Base-by-base conservation (phyloP, 2,113 vertebrate genomes). In the Ameiurus melas region DNA sequence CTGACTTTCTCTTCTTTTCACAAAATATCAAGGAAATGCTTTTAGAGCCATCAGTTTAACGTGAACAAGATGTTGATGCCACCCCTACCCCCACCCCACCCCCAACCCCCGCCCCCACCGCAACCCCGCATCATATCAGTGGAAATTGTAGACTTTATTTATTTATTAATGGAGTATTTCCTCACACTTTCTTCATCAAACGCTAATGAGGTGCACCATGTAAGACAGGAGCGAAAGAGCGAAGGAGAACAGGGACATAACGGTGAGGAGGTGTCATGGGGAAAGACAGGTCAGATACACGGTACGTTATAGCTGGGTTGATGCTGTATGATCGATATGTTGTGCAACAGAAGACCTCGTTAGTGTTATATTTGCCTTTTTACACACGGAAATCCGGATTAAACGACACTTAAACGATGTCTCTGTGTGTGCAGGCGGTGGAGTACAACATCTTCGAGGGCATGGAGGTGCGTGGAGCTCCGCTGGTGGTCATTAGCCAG, bases 381-480 rank as follows among this genome's bases (percentile, higher is more conserved):
- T 14, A 13, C 3, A 55, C 13, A 14, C 13, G 13, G 51, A 53
- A 53, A 53, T 14, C 12, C 14, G 13, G 53, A 55, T 14, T 55
- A 14, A 55, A 55, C 3, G 53, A n/a, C 12, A 14, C 53, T 47
- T 6, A 47, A 47, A 47, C 43, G 5, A 47, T 62, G 39, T 84
- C 27, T 68, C 2, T 19, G 39, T 25, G 27, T 36, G 30, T 79
- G 0, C 87, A 99, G 98, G 93, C 95, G 27, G 97, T 98, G 81
- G 98, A 99, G 94, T 99, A 99, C 93, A 99, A 99, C 86, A 98
- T 99, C 94, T 99, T 99, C 0, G 98, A 99, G 89, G 98, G 98
- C 79, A 96, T 95, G 92, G 98, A 99, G 91, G 97, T 98, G 85
- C 98, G 98, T 0, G 98, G 98, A 0, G 97, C 96, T 0, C 98